Percentiles rank a stretch among this genome's conserved stretches.
Conservation (phyloP, 1,140 invertebrate species). For the Brachionus paranguensis region DNA sequence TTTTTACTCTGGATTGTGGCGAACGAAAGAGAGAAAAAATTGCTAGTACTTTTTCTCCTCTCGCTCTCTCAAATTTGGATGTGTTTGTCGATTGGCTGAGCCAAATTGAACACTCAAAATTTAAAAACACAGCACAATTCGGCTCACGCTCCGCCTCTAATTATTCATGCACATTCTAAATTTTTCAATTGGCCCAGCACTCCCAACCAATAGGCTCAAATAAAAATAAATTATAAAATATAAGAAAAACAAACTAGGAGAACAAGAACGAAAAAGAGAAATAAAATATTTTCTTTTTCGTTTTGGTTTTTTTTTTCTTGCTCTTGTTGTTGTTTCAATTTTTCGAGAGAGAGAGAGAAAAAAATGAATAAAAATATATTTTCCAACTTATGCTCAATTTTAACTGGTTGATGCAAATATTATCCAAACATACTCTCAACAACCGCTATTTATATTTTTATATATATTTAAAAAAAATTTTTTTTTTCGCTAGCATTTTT, state of each 20-base stretch:
- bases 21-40: not conserved
- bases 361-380: not conserved
- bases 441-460: not conserved
- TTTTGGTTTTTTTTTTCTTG: not conserved
- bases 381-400: not conserved
- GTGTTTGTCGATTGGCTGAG: not conserved
- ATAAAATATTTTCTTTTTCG: not conserved
- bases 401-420: not conserved
- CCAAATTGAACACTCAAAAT: not conserved
- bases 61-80: too few relatives aligned
- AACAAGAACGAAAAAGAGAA: too few relatives aligned
- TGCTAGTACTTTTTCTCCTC: not conserved
- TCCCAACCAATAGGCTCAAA: not conserved
- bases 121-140: too few relatives aligned
- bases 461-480: not conserved
- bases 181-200: not conserved
- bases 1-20: not conserved
- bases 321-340: not conserved
- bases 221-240: conserved; percentile 28
- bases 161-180: not conserved
- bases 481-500: not conserved
- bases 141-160: not conserved
- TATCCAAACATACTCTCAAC: not conserved
- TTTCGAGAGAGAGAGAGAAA: not conserved
- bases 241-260: not conserved